Conservation (phyloP, 1,140 invertebrate genomes). For the Heliconius congener region DNA sequence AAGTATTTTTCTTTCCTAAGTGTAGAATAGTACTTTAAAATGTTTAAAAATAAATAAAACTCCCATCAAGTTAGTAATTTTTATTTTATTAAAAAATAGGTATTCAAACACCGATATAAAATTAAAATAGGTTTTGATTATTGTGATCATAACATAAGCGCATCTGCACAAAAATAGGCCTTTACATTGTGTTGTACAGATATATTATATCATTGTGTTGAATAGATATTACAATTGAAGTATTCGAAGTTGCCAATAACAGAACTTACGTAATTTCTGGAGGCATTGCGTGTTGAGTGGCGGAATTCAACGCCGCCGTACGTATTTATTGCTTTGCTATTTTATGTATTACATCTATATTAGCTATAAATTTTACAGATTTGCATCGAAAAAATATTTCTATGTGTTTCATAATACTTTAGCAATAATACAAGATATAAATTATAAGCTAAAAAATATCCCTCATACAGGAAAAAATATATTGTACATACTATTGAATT, state of each 20-base stretch:
- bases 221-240: not conserved
- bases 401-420: constrained; percentile 7
- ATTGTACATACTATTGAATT: not conserved
- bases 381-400: constrained; percentile 3
- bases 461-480: not conserved
- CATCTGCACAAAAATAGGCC: constrained; percentile 53
- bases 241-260: constrained; percentile 5
- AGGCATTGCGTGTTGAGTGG: too few species aligned
- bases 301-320: too few species aligned
- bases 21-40: too few species aligned
- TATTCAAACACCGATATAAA: constrained; percentile 76
- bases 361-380: constrained; percentile 7
- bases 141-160: constrained; percentile 45
- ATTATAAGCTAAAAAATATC: not conserved
- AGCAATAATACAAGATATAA: not conserved
- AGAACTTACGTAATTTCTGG: not conserved
- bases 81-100: constrained; percentile 79
- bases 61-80: constrained; percentile 49
- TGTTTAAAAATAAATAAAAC: constrained; percentile 11
- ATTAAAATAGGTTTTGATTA: constrained; percentile 61
- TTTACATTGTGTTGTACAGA: constrained; percentile 26
- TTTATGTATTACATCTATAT: constrained; percentile 10
- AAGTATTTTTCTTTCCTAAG: too few species aligned
- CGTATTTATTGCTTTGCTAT: constrained; percentile 25
- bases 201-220: constrained; percentile 15